phyloP scores from a whole-genome alignment of 2,888 invertebrate species.

The Cosmopolites sordidus region DNA sequence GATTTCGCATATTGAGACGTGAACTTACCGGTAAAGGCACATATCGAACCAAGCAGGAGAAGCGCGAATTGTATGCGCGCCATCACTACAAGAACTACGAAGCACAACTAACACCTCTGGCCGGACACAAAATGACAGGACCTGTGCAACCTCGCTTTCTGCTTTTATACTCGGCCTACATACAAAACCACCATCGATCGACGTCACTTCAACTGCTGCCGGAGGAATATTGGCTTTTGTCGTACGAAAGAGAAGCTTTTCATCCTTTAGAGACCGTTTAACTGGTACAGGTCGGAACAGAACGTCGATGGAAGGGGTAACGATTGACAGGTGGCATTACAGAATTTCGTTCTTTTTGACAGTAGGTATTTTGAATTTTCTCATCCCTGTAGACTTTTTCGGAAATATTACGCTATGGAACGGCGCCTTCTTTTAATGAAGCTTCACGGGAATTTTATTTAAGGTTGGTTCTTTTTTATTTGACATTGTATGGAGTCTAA shows the following conservation, averaged over 20 bases:
- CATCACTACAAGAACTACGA: slow-evolving; percentile 34
- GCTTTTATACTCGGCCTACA: slow-evolving; percentile 50
- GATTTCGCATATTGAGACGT: not conserved
- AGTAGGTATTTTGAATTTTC: no score
- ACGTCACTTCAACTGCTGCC: slow-evolving; percentile 41
- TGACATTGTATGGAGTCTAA: no score
- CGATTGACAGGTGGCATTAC: not conserved
- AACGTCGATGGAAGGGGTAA: not conserved
- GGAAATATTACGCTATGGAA: no score
- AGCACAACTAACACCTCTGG: slow-evolving; percentile 37
- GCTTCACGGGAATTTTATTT: no score
- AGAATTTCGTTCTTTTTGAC: not conserved
- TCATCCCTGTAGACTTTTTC: no score
- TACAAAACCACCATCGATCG: slow-evolving; percentile 45
- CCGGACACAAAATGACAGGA: slow-evolving; percentile 47
- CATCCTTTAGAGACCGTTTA: slow-evolving; percentile 14
- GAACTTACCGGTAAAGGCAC: slow-evolving; percentile 44
- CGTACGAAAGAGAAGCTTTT: slow-evolving; percentile 17
- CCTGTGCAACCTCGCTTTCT: slow-evolving; percentile 43
- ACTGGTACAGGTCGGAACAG: not conserved
- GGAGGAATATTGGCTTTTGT: slow-evolving; percentile 38
- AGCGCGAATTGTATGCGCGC: slow-evolving; percentile 45
- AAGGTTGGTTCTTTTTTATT: no score
- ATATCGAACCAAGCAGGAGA: slow-evolving; percentile 38
- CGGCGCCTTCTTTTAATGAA: no score